Conservation (phyloP, 2,113 vertebrate genomes). For the Melanerpes aurifrons region DNA sequence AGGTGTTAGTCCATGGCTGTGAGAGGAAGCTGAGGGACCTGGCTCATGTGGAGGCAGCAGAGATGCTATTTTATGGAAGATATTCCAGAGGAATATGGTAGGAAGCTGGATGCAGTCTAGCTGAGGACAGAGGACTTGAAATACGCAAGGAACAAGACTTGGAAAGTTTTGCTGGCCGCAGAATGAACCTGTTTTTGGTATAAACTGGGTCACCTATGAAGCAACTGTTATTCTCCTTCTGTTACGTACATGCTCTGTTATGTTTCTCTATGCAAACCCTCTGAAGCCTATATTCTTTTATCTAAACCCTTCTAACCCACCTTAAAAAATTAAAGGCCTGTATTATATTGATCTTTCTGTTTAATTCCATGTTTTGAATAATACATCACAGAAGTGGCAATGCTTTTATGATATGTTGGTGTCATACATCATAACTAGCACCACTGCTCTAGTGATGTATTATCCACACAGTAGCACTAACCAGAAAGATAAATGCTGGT, state of each 20-base stretch:
- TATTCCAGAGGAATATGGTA: rapidly evolving
- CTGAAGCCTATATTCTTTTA: not conserved
- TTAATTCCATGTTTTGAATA: slow-evolving; percentile 61
- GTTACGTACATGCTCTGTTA: not conserved
- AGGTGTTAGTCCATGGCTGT: not conserved
- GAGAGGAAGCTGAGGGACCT: not conserved
- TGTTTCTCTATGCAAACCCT: not conserved
- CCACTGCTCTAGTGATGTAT: slow-evolving; percentile 62
- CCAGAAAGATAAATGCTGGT: slow-evolving; percentile 61
- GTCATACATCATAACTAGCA: slow-evolving; percentile 65
- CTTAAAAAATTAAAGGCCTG: slow-evolving; percentile 24
- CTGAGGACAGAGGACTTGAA: not conserved
- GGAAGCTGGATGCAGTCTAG: not conserved
- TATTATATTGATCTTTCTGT: slow-evolving; percentile 57
- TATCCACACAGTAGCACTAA: slow-evolving; percentile 31
- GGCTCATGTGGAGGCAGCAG: not conserved
- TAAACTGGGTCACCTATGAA: not conserved
- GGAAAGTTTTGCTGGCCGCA: not conserved
- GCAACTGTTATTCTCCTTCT: not conserved
- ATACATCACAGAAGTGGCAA: slow-evolving; percentile 65
- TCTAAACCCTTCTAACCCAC: slow-evolving; percentile 8
- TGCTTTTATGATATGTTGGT: slow-evolving; percentile 62
- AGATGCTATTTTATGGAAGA: not conserved
- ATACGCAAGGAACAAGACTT: not conserved
- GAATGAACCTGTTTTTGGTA: not conserved